phyloP scores from a whole-genome alignment of 2,113 vertebrate genomes.

The Arenaria interpres region DNA sequence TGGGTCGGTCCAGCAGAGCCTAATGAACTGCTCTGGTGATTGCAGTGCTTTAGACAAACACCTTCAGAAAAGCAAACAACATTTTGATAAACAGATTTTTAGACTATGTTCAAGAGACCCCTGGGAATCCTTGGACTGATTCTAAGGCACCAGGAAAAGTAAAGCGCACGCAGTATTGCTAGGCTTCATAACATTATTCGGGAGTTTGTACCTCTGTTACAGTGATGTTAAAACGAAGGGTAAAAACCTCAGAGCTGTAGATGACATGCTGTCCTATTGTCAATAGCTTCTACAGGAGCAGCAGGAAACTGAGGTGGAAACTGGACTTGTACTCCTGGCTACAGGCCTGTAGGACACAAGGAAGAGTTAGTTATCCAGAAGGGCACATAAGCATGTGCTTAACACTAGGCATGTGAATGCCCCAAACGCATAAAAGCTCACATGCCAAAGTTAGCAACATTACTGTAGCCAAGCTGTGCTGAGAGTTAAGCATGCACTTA shows the following conservation, averaged over 20 bases:
- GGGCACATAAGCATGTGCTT: not conserved
- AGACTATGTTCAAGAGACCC: not conserved
- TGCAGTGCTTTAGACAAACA: not conserved
- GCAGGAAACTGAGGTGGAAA: not conserved
- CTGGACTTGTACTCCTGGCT: not conserved
- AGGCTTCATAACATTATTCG: not conserved
- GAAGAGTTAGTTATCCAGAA: not conserved
- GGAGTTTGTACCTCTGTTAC: not conserved
- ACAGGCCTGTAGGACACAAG: not conserved
- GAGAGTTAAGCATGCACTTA: constrained; percentile 42
- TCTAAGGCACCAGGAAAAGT: not conserved
- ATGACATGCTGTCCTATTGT: rapidly evolving
- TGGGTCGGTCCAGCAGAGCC: not conserved
- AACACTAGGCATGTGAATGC: not conserved
- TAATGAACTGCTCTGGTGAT: not conserved
- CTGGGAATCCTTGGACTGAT: not conserved
- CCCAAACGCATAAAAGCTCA: not conserved
- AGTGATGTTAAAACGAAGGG: not conserved
- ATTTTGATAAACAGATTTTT: not conserved
- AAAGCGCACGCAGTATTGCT: rapidly evolving
- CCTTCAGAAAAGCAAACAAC: not conserved
- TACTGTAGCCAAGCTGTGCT: constrained; percentile 9
- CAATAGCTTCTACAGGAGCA: not conserved
- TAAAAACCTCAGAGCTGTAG: not conserved
- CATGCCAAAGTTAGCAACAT: constrained; percentile 41